Conservation (phyloP, 2,888 invertebrate genomes). For the Macaria liturata region DNA sequence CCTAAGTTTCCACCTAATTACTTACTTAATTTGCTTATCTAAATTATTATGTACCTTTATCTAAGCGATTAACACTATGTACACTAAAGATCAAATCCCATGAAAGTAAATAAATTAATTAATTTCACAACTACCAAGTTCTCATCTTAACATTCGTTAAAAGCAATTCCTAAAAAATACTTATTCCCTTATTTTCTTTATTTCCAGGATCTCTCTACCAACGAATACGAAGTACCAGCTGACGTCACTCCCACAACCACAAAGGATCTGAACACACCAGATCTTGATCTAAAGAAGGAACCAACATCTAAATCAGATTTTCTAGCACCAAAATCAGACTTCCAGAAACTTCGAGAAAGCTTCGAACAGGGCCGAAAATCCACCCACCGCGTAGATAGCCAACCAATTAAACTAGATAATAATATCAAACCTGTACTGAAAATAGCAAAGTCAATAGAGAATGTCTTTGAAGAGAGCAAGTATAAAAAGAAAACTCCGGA, state of each 20-base stretch:
- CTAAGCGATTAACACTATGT: too few relatives aligned
- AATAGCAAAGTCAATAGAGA: conserved; percentile 41
- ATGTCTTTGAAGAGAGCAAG: conserved; percentile 41
- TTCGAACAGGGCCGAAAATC: conserved; percentile 50
- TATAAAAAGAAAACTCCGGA: conserved; percentile 48
- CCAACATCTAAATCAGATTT: too few relatives aligned
- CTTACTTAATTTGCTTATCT: too few relatives aligned
- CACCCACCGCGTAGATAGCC: not conserved
- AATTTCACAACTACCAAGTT: too few relatives aligned
- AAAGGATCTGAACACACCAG: not conserved
- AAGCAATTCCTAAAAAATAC: too few relatives aligned
- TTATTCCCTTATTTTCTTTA: not conserved
- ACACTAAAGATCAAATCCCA: too few relatives aligned
- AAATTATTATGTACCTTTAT: too few relatives aligned
- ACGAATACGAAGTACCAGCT: conserved; percentile 68
- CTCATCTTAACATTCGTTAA: too few relatives aligned
- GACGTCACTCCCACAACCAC: conserved; percentile 46
- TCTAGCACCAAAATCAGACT: conserved; percentile 44
- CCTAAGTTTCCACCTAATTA: too few relatives aligned
- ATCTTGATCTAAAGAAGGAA: too few relatives aligned
- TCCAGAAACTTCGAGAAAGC: conserved; percentile 60
- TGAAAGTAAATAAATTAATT: too few relatives aligned
- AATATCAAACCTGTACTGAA: conserved; percentile 20
- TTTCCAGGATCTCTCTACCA: conserved; percentile 63
- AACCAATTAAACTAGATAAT: not conserved